Base-by-base conservation (phyloP, 1,140 invertebrate genomes). In the Capitella teleta region DNA sequence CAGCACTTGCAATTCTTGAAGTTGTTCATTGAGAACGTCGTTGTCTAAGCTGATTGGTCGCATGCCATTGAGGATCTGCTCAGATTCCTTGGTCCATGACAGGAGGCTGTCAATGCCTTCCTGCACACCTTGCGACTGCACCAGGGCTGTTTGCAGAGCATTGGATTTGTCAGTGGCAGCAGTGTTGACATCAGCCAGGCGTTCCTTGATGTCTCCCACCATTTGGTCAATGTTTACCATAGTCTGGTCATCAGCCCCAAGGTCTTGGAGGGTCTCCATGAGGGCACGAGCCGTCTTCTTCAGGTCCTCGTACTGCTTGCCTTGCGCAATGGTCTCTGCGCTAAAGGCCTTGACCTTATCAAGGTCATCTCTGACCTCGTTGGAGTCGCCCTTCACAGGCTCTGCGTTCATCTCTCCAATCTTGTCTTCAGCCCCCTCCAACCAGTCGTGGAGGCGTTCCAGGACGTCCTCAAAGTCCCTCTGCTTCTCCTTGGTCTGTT, bases 91-190 rank as follows among this genome's bases (percentile, higher is more conserved):
- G 28, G 95, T 72, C 90, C 90, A 95, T 40, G 76, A 69, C 4
- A 86, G 80, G 6, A 95, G 77, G 45, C 83, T 80, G 60, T 94
- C 88, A 0, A 94, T 75, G 6, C 88, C 87, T 67, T 93, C 88
- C 66, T 93, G 86, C 10, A 95, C 83, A n/a, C 87, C 89, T 72
- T 95, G 90, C 46, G 87, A 89, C 67, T 93, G 87, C 5, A 92
- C 81, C 28, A 95, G 73, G 0, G 89, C 88, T 0, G 84, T 85
- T 57, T 95, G 87, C 28, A 94, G 70, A 40, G 83, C 79, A 56
- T 84, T 54, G 25, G 38, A 30, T 16, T 28, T 14, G 79, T 58
- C 85, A 87, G 10, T 83, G 79, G 12, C 84, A 79, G 10, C 78
- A 78, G 12, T 90, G 70, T 1, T 80, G 79, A 52, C 80, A 79